Percentiles rank a stretch among this genome's conserved stretches.
Evolutionary conservation across 2,888 invertebrate species (phyloP).

Genomic region (Trichogramma dendrolimi): DNA sequence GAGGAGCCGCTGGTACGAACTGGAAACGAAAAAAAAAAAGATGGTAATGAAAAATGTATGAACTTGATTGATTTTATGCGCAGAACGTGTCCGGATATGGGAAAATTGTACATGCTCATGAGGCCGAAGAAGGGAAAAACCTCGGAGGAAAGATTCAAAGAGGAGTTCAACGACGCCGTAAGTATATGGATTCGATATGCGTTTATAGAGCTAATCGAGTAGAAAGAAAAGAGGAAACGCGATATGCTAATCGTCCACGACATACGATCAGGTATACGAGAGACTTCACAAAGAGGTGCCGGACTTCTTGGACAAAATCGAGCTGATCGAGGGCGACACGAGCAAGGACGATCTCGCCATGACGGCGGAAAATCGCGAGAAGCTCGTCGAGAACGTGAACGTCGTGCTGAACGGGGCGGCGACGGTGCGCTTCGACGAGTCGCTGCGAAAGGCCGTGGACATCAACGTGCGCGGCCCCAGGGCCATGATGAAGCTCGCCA

Average conservation of each 20-base stretch:
- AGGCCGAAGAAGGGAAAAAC: conserved; percentile 48
- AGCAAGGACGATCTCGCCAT: conserved; percentile 55
- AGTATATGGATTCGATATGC: conserved; percentile 27
- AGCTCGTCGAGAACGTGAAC: conserved; percentile 55
- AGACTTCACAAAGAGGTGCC: conserved; percentile 54
- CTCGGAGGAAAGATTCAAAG: conserved; percentile 41
- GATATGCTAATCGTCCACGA: no score
- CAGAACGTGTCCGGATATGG: conserved; percentile 46
- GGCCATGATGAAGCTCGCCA: conserved; percentile 62
- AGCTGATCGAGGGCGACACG: conserved; percentile 58
- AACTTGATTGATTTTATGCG: conserved; percentile 12
- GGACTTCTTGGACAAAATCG: conserved; percentile 55
- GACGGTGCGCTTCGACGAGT: conserved; percentile 71
- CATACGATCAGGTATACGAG: conserved; percentile 58
- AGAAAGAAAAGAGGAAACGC: background rate
- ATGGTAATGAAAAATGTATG: no score
- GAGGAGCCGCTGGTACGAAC: no score
- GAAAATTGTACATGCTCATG: conserved; percentile 45
- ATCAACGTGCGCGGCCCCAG: conserved; percentile 69
- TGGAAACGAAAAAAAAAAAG: no score
- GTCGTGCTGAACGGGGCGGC: conserved; percentile 74
- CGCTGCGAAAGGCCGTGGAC: conserved; percentile 60
- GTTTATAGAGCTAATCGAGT: background rate
- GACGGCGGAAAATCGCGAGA: conserved; percentile 52
- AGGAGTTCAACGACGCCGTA: conserved; percentile 46